phyloP scores from a whole-genome alignment of 64 coral and sea anemone genomes.

The Actinia tenebrosa region DNA sequence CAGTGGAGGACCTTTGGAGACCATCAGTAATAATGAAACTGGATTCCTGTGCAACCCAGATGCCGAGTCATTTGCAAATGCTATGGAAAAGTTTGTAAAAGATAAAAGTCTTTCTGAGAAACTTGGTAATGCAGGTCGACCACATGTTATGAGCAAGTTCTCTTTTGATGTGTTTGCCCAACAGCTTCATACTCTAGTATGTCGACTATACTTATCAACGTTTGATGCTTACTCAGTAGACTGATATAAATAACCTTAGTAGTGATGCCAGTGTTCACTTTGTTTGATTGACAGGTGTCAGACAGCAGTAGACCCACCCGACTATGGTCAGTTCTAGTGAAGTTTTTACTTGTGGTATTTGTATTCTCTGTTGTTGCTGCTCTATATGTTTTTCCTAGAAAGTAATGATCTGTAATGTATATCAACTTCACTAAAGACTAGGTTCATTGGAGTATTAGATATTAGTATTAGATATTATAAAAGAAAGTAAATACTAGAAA shows the following conservation, averaged over 20 bases:
- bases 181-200: slow-evolving; percentile 89
- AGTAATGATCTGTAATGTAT: slow-evolving; percentile 6
- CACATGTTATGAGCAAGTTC: slow-evolving; percentile 84
- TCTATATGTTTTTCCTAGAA: slow-evolving; percentile 41
- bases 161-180: slow-evolving; percentile 94
- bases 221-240: slow-evolving; percentile 87
- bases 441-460: too few species aligned
- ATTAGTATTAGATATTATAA: too few species aligned
- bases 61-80: slow-evolving; percentile 82
- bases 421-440: too few species aligned
- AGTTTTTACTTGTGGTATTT: slow-evolving; percentile 48
- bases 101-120: slow-evolving; percentile 38
- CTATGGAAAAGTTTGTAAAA: slow-evolving; percentile 85
- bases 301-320: slow-evolving; percentile 35
- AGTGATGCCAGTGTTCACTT: neutral
- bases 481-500: too few species aligned
- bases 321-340: slow-evolving; percentile 48
- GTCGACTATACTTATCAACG: slow-evolving; percentile 70
- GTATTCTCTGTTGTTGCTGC: slow-evolving; percentile 50
- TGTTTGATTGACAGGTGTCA: slow-evolving; percentile 64
- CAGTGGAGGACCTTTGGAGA: slow-evolving; percentile 91
- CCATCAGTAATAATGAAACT: slow-evolving; percentile 61
- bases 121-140: slow-evolving; percentile 63
- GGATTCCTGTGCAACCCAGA: slow-evolving; percentile 90
- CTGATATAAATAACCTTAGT: slow-evolving; percentile 1